phyloP scores from a whole-genome alignment of 2,888 invertebrate species.

The Autographa gamma region DNA sequence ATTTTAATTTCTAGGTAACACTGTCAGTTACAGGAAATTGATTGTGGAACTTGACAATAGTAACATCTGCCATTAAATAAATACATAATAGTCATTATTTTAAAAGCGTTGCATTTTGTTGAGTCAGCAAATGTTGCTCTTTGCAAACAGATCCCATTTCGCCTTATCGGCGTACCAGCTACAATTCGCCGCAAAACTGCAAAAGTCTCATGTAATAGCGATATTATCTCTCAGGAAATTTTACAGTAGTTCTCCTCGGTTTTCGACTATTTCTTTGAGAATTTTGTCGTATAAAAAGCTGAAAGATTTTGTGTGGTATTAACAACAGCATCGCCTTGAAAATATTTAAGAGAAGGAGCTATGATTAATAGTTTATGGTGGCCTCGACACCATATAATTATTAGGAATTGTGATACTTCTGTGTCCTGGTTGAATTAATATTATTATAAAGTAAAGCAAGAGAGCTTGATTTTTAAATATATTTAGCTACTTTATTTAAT shows the following conservation, averaged over 20 bases:
- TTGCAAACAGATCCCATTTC: not conserved
- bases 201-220: not conserved
- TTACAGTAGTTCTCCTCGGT: not conserved
- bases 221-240: constrained; percentile 2
- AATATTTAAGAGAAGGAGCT: no score
- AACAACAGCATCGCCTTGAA: no score
- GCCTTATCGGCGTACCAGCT: not conserved
- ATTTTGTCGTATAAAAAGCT: not conserved
- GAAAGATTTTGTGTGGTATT: not conserved
- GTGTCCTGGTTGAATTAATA: no score
- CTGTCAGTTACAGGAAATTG: not conserved
- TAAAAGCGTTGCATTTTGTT: not conserved
- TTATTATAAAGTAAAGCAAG: no score
- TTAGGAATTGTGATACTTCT: no score
- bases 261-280: not conserved
- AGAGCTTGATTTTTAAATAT: no score
- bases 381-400: no score
- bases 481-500: no score
- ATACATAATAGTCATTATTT: not conserved
- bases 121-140: not conserved
- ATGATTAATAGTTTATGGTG: no score
- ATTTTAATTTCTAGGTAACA: no score
- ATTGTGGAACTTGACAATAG: not conserved
- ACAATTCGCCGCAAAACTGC: not conserved
- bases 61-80: not conserved